Conservation (phyloP, 2,113 vertebrate species). For the Corythornis vintsioides region DNA sequence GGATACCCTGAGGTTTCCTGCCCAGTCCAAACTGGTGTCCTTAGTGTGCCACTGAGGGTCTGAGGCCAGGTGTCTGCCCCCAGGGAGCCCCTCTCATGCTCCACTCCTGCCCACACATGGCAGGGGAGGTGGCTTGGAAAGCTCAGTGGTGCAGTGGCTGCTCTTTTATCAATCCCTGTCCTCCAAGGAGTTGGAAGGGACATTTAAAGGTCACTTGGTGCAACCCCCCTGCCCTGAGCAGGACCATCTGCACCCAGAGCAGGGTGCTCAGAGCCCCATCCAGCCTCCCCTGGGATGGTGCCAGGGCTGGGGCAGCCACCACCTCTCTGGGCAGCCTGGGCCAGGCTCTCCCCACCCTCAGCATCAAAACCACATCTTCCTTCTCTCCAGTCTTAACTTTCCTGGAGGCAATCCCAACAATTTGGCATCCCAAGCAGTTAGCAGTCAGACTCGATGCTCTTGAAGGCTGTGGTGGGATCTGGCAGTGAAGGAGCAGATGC, state of each 20-base stretch:
- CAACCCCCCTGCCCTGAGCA: not conserved
- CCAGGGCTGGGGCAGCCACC: not conserved
- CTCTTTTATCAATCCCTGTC: not conserved
- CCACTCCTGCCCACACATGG: not conserved
- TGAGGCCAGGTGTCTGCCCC: not conserved
- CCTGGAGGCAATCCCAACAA: not conserved
- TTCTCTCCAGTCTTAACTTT: not conserved
- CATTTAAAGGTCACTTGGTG: not conserved
- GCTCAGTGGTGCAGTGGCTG: not conserved
- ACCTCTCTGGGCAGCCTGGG: not conserved
- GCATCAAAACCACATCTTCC: not conserved
- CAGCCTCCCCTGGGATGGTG: not conserved
- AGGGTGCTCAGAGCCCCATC: not conserved
- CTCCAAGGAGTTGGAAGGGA: not conserved
- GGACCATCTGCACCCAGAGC: not conserved
- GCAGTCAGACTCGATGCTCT: not conserved
- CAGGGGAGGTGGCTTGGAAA: not conserved
- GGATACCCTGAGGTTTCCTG: not conserved
- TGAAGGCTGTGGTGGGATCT: not conserved
- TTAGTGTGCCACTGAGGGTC: not conserved
- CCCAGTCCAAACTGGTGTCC: not conserved
- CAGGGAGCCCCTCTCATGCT: not conserved
- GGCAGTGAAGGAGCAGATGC: not conserved
- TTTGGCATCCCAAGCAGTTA: not conserved
- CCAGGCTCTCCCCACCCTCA: not conserved